A percentile compares a stretch with the other conserved stretches of the same genome.
Evolutionary conservation across 2,797 vertebrate species (phyloP).

Genomic region (Hippocampus kuda): DNA sequence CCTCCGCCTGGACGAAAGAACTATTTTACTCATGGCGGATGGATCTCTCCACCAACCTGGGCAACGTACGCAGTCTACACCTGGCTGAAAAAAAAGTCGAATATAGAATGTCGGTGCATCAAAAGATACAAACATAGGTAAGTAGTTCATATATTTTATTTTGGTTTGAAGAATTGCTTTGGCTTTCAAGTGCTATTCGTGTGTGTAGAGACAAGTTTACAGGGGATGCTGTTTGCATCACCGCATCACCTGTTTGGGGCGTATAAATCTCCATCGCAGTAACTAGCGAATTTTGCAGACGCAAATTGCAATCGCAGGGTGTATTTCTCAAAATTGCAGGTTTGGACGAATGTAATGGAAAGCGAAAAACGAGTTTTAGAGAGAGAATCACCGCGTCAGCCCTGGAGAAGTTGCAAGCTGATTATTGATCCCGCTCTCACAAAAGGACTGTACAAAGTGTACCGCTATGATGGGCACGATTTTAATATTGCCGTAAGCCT

Average conservation of each 20-base stretch:
- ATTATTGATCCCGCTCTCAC: constrained; percentile 87
- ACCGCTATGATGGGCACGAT: constrained; percentile 85
- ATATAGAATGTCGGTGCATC: constrained; percentile 45
- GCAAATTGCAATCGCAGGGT: not conserved
- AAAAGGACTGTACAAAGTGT: constrained; percentile 85
- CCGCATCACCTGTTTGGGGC: constrained; percentile 61
- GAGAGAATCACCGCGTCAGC: constrained; percentile 75
- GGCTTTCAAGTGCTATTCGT: not conserved
- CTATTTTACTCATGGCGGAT: constrained; percentile 56
- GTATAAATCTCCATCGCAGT: constrained; percentile 40
- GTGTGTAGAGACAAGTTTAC: constrained; percentile 11
- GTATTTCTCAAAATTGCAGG: constrained; percentile 53
- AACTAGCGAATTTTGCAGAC: constrained; percentile 9
- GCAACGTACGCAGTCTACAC: constrained; percentile 11
- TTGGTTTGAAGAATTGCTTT: accelerated
- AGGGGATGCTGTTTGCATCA: constrained; percentile 53
- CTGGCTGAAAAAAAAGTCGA: not conserved
- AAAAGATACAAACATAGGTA: constrained; percentile 42
- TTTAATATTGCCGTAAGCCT: constrained; percentile 84
- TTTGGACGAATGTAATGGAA: constrained; percentile 94
- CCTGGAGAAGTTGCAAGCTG: constrained; percentile 92
- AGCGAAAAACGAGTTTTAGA: constrained; percentile 69
- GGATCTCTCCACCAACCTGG: constrained; percentile 44
- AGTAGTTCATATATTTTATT: not conserved
- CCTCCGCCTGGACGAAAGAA: constrained; percentile 29